Evolutionary conservation across 2,113 vertebrate genomes (phyloP), one percentile per base, ranked within the genome.

Genomic region (Melanerpes formicivorus): DNA sequence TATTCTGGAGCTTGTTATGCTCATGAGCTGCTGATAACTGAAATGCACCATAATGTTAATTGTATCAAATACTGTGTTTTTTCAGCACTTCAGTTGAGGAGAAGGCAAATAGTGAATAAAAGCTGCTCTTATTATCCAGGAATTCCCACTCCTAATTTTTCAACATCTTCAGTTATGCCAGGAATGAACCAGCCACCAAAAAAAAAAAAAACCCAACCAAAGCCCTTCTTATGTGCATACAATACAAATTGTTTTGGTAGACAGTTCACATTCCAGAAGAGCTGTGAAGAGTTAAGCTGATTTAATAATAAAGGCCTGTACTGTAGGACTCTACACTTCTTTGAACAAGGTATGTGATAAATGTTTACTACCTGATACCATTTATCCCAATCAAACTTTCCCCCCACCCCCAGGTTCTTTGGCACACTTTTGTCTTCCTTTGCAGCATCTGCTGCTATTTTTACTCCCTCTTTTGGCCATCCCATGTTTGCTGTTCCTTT

Each of bases 141-240:
- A 93, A 75, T 95, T 88, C 48, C 67, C 56, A 63, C 52, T 92
- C 52, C 10, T 88, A 70, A 22, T 55, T 87, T 95, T 86, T 92
- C 74, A 90, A 21, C 60, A 25, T 67, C 56, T 17, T 87, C 64
- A 60, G 65, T 86, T 94, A 89, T 88, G 90, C 79, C 72, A 80
- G 84, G 60, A 95, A 89, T 66, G 84, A 84, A 75, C 40, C 27
- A 62, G 69, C 26, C n/a, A n/a, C 48, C 17, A 76, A 87, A 69
- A 72, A 23, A 8, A 23, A 8, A n/a, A 29, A 12, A 27, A 60
- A 7, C 40, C 40, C 40, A 40, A 40, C 40, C 11, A 40, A 40
- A 40, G 18, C 40, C 44, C 14, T 37, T 84, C 14, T 88, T 87
- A 37, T 18, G 34, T 78, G 27, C 46, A 9, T 52, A 29, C 18